phyloP scores from a whole-genome alignment of 2,888 invertebrate genomes.

The Machimus rusticus region DNA sequence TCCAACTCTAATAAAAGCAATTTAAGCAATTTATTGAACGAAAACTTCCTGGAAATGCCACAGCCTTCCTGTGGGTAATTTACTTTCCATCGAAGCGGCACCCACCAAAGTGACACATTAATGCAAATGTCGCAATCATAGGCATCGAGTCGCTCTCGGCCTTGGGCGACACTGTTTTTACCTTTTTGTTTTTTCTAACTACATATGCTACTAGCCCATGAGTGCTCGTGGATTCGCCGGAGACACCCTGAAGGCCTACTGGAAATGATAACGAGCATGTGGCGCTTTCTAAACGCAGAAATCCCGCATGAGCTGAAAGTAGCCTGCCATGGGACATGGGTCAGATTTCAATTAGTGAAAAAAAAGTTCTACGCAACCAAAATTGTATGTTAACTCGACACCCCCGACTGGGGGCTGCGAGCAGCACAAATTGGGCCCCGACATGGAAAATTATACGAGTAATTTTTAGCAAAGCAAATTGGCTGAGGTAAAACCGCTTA shows the following conservation, averaged over 20 bases:
- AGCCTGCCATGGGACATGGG: neutral
- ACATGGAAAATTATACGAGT: neutral
- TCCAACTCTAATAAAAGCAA: neutral
- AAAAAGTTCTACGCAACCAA: neutral
- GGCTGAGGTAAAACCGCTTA: neutral
- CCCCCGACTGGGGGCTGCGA: neutral
- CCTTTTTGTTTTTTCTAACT: neutral
- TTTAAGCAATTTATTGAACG: neutral
- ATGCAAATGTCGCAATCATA: neutral
- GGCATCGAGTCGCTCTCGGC: neutral
- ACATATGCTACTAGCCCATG: neutral
- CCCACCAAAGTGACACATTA: neutral
- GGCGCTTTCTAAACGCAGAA: neutral
- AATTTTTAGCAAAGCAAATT: neutral
- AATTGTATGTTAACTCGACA: neutral
- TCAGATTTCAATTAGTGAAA: neutral
- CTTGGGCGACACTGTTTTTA: neutral
- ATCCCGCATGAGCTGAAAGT: neutral
- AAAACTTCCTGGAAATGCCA: neutral
- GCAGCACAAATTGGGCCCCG: neutral
- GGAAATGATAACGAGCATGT: neutral
- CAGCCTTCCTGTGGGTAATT: neutral
- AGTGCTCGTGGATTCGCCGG: neutral
- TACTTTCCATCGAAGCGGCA: neutral
- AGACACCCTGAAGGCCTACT: neutral